Evolutionary conservation across 2,113 vertebrate genomes (phyloP), one percentile per base, ranked within the genome.

Genomic region (Solea solea): DNA sequence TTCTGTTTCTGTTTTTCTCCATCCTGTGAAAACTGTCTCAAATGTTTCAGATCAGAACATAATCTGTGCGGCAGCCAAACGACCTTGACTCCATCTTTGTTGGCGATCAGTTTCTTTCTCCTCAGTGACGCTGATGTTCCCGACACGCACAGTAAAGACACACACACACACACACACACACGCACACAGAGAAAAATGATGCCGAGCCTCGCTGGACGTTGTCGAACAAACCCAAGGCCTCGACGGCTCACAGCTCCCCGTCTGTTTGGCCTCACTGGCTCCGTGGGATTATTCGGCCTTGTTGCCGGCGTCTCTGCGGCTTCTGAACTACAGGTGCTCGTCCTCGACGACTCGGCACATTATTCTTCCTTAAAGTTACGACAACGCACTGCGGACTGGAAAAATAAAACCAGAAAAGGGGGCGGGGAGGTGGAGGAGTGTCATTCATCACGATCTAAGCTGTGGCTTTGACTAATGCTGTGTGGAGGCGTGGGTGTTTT

Each of bases 281-380:
- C 60, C 69, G 28, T 72, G 59, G 81, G 83, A 68, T 63, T 66
- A 63, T 82, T 56, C 45, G 27, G 56, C 65, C 78, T 82, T 76
- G 61, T 75, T 72, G 11, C 5, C 64, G 6, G 21, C 52, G 3
- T 62, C 42, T 46, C 16, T 57, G 3, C 21, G 56, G 72, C 79
- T 77, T 80, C 81, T 87, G 73, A 89, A 78, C 83, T 68, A 69
- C 72, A 80, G 85, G 76, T 84, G 81, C 66, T 84, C 78, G 64
- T 79, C 82, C 80, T 65, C 41, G 40, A 69, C 63, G 52, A n/a
- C 5, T 45, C 58, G 28, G 42, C 64, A 66, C 81, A 90, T 88
- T 84, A 76, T 76, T 89, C 79, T 89, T 86, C 75, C 72, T 81
- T 87, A 84, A 82, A 84, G 61, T 74, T 55, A 63, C 28, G 58